These are phyloP conservation scores for Neomorphus geoffroyi DNA, from an alignment of 2,797 vertebrate species.

Conservation along the genomic window DNA sequence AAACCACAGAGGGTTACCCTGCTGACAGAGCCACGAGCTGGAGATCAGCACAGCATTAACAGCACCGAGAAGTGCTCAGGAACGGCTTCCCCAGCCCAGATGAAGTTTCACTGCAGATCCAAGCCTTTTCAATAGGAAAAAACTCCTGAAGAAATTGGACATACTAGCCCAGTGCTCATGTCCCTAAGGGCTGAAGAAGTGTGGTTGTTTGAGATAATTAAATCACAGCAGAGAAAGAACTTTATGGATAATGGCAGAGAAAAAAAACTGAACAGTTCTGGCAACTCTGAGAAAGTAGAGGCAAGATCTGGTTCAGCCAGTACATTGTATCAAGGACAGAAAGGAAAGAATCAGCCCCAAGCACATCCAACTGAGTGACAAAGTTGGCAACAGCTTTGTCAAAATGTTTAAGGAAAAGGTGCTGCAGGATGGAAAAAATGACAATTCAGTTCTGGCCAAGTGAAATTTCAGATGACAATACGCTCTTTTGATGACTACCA, in stretches of 20 bases:
- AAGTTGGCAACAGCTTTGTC: neutral
- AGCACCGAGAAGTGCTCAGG: neutral
- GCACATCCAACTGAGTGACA: neutral
- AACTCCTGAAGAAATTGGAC: neutral
- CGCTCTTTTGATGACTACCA: neutral
- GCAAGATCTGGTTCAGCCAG: neutral
- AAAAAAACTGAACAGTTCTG: neutral
- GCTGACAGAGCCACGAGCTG: constrained; percentile 7
- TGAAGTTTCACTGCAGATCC: neutral
- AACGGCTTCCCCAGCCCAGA: neutral
- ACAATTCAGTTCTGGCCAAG: neutral
- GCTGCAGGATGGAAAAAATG: neutral
- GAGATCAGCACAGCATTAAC: neutral
- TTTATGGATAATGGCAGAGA: neutral
- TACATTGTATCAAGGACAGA: neutral
- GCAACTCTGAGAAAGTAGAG: neutral
- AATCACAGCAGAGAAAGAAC: neutral
- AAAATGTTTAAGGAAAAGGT: neutral
- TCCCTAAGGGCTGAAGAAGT: neutral
- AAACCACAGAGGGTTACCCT: neutral
- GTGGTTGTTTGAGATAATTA: neutral
- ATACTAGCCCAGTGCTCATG: neutral
- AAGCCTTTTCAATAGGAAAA: neutral
- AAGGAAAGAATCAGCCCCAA: neutral
- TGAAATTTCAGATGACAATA: neutral